Evolutionary conservation across 2,113 vertebrate species (phyloP), one percentile per base, ranked within the genome.

Genomic region (Salminus brasiliensis): DNA sequence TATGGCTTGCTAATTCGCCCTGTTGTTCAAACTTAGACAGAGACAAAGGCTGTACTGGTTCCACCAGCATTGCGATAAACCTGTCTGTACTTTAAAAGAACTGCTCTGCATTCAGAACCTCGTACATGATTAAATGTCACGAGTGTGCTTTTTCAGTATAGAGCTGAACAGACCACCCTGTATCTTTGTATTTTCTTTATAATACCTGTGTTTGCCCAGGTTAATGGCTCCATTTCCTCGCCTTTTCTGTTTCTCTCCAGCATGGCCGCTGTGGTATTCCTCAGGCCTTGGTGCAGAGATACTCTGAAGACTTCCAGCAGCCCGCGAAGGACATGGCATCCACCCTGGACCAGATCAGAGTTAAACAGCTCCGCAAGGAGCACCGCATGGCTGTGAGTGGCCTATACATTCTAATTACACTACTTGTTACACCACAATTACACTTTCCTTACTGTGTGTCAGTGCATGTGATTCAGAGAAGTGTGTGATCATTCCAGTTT

Each of bases 371-470:
- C 4, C 95, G 96, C 39, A 98, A 97, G 88, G 96, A 97, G 84
- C 98, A 99, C 87, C 96, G 98, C 76, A 99, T 99, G 98, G 98
- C 97, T 67, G 98, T 99, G 90, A 97, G 96, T 87, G 75, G 78
- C 73, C 45, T 25, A 49, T 25, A 25, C 1, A n/a, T 55, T 4
- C 9, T 2, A 23, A n/a, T n/a, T n/a, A n/a, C 39, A 41, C 39
- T 41, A 41, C n/a, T n/a, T n/a, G n/a, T n/a, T n/a, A n/a, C n/a
- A n/a, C n/a, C n/a, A n/a, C n/a, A n/a, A n/a, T n/a, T n/a, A n/a
- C n/a, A n/a, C n/a, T n/a, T n/a, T n/a, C n/a, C n/a, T n/a, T n/a
- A n/a, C n/a, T n/a, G n/a, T n/a, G n/a, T n/a, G n/a, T n/a, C n/a
- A n/a, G n/a, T n/a, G n/a, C n/a, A n/a, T n/a, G n/a, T n/a, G n/a